phyloP scores from a whole-genome alignment of 2,888 invertebrate genomes.

The Coleophora flavipennella region DNA sequence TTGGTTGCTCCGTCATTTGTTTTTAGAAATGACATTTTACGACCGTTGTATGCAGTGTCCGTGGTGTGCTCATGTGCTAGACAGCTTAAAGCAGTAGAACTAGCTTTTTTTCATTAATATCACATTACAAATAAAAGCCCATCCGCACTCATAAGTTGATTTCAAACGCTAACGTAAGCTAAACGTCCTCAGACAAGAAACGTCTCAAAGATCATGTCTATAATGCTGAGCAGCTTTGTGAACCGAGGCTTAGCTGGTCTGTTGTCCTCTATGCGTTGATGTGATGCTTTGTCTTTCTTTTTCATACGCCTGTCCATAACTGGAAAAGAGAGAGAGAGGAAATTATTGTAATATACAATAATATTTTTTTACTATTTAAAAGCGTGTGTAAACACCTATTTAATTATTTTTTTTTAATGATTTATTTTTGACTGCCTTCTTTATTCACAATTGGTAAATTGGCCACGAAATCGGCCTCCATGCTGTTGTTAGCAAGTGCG shows the following conservation, averaged over 20 bases:
- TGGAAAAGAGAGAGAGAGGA: constrained; percentile 17
- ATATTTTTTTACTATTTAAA: background rate
- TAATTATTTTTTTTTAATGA: background rate
- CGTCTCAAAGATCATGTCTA: constrained; percentile 55
- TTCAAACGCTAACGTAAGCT: too few species aligned
- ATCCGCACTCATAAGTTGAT: too few species aligned
- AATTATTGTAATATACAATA: background rate
- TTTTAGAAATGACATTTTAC: too few species aligned
- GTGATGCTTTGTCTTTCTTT: constrained; percentile 20
- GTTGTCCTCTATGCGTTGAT: constrained; percentile 32
- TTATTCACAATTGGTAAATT: too few species aligned
- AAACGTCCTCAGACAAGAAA: constrained; percentile 32
- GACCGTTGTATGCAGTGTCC: too few species aligned
- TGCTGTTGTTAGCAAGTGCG: background rate
- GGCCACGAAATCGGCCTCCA: background rate
- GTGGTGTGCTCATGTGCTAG: too few species aligned
- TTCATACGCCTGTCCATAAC: constrained; percentile 25
- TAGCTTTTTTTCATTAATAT: too few species aligned
- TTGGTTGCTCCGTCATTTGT: too few species aligned
- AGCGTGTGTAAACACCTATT: background rate
- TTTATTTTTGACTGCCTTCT: too few species aligned
- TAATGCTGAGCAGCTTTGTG: constrained; percentile 35
- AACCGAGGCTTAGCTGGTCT: constrained; percentile 37
- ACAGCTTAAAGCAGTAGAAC: too few species aligned
- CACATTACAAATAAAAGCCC: too few species aligned